Evolutionary conservation across 2,113 vertebrate genomes (phyloP).

Genomic region (Sorex araneus): DNA sequence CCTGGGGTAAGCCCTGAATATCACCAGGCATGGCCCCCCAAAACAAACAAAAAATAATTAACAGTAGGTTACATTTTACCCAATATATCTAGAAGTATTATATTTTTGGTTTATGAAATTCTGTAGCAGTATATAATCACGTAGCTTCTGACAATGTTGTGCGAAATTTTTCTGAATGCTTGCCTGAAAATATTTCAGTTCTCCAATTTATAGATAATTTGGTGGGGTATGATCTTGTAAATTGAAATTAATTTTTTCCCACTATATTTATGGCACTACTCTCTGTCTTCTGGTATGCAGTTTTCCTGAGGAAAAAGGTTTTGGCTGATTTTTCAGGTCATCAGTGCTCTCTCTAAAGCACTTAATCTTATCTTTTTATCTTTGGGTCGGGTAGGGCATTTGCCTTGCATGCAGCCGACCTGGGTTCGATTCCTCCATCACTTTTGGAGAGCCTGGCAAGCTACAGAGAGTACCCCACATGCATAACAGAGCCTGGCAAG

Average conservation of each 20-base stretch:
- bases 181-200: constrained; percentile 10
- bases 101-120: constrained; percentile 2
- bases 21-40: too few species aligned
- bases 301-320: not conserved
- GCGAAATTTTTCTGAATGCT: not conserved
- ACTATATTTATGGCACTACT: not conserved
- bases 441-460: too few species aligned
- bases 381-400: too few species aligned
- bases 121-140: not conserved
- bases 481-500: too few species aligned
- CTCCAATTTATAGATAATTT: constrained; percentile 29
- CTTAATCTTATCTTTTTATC: constrained; percentile 23
- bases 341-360: not conserved
- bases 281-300: not conserved
- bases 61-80: not conserved
- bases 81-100: not conserved
- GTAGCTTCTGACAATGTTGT: not conserved
- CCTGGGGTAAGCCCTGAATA: too few species aligned
- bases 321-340: constrained; percentile 40
- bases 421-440: too few species aligned
- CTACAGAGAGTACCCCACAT: too few species aligned
- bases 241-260: not conserved
- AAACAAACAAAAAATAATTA: not conserved
- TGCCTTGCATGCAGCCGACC: too few species aligned
- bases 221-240: not conserved